Evolutionary conservation across 2,888 invertebrate genomes (phyloP), one percentile per base, ranked within the genome.

Genomic region (Pseudococcus longispinus): DNA sequence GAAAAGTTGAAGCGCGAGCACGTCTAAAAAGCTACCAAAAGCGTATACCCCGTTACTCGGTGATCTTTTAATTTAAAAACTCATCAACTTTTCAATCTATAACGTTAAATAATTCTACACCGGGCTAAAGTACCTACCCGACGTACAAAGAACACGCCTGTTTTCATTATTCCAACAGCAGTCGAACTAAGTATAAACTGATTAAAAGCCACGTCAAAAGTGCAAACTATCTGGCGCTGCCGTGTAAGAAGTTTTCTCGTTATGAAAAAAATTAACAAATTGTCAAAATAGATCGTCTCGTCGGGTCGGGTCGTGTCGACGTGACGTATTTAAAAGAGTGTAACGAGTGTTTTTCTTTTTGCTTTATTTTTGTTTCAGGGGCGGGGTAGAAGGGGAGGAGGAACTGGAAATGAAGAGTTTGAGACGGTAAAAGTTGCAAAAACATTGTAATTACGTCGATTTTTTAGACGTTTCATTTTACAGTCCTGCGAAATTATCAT

Each of bases 11-110:
- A 26, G 65, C 29, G 18, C 15, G 18, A 29, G 70, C 11, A 11
- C 70, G 32, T 29, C 70, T 26, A 18, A 70, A 60, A 60, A n/a
- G 60, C 60, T 60, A 23, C 5, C 55, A 18, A n/a, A n/a, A n/a
- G 18, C 6, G 4, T 55, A 20, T 55, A 3, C 11, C 60, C 2
- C 29, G 65, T 70, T 70, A 29, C 42, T 15, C 42, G 77, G 20
- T 80, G 77, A 80, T 80, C 77, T 80, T 80, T 80, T 80, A 80
- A 80, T 80, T 80, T 80, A 80, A 70, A 70, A 80, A 80, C 77
- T 42, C 77, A 80, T 80, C 77, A 80, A 80, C 77, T 80, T 80
- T 80, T 42, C 77, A 80, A 80, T 80, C 77, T 80, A 37, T 80
- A 80, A 70, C 70, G 70, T 70, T 70, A 70, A 70, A 70, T 70